phyloP scores from a whole-genome alignment of 92 coral and sea anemone genomes.

The Palythoa grandiflora region DNA sequence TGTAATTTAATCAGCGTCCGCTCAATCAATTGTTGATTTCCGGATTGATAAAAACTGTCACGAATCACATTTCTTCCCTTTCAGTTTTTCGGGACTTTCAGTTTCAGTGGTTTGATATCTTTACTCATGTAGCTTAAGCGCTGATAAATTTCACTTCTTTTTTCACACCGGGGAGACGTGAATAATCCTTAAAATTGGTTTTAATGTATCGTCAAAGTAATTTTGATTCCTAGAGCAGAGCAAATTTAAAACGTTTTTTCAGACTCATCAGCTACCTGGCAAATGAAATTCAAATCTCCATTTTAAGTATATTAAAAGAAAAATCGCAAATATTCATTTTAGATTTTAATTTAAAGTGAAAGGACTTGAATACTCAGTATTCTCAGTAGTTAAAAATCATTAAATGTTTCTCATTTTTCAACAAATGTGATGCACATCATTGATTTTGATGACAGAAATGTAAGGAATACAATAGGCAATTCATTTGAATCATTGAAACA shows the following conservation, averaged over 20 bases:
- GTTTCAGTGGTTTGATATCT: not conserved
- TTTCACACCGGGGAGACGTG: not conserved
- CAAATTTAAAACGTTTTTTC: not conserved
- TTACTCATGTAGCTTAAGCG: not conserved
- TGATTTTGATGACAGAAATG: too few relatives aligned
- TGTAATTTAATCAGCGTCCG: not conserved
- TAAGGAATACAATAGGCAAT: too few relatives aligned
- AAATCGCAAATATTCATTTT: not conserved
- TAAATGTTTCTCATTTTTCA: not conserved
- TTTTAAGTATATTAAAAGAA: not conserved
- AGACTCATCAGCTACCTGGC: not conserved
- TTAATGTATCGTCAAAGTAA: not conserved
- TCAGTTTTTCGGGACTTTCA: conserved; percentile 8
- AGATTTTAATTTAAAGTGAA: not conserved
- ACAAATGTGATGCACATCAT: too few relatives aligned
- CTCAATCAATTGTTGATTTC: conserved; percentile 11
- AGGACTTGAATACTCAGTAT: not conserved
- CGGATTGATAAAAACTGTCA: conserved; percentile 15
- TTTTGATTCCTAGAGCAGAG: not conserved
- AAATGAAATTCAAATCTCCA: not conserved
- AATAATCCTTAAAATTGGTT: not conserved
- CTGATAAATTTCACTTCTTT: conserved; percentile 10
- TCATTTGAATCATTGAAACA: too few relatives aligned
- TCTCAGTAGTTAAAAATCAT: not conserved
- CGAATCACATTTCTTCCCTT: conserved; percentile 5